phyloP scores from a whole-genome alignment of 1,140 invertebrate species.

The Planococcus citri region DNA sequence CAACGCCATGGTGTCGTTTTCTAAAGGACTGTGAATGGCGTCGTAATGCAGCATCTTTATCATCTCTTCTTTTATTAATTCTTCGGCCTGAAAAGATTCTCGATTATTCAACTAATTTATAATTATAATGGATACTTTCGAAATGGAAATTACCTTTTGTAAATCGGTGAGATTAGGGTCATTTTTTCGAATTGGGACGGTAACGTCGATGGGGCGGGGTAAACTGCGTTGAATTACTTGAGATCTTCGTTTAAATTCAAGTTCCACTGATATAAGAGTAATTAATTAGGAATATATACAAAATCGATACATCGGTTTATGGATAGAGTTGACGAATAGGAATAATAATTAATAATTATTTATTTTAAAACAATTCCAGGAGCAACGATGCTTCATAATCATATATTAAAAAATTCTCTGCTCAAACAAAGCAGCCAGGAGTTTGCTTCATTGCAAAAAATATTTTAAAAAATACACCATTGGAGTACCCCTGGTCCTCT shows the following conservation, averaged over 20 bases:
- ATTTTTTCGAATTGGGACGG: slow-evolving; percentile 62
- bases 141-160: slow-evolving; percentile 46
- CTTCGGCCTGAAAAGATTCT: slow-evolving; percentile 59
- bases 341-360: too few relatives aligned
- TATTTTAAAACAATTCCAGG: too few relatives aligned
- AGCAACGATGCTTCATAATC: too few relatives aligned
- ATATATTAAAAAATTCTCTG: too few relatives aligned
- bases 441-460: too few relatives aligned
- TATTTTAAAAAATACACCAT: too few relatives aligned
- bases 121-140: slow-evolving; percentile 5
- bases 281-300: neutral
- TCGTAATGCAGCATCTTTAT: slow-evolving; percentile 89
- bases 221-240: slow-evolving; percentile 76
- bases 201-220: slow-evolving; percentile 80
- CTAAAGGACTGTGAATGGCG: slow-evolving; percentile 47
- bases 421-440: too few relatives aligned
- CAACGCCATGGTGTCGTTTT: slow-evolving; percentile 33
- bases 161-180: slow-evolving; percentile 69
- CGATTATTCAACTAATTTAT: neutral
- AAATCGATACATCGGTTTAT: neutral
- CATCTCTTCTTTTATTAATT: slow-evolving; percentile 96
- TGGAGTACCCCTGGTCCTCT: too few relatives aligned
- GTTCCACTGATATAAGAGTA: slow-evolving; percentile 33
- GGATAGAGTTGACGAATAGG: too few relatives aligned
- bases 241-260: slow-evolving; percentile 66